phyloP scores from a whole-genome alignment of 2,113 vertebrate genomes.

The Stomatorhinus ivindoensis region DNA sequence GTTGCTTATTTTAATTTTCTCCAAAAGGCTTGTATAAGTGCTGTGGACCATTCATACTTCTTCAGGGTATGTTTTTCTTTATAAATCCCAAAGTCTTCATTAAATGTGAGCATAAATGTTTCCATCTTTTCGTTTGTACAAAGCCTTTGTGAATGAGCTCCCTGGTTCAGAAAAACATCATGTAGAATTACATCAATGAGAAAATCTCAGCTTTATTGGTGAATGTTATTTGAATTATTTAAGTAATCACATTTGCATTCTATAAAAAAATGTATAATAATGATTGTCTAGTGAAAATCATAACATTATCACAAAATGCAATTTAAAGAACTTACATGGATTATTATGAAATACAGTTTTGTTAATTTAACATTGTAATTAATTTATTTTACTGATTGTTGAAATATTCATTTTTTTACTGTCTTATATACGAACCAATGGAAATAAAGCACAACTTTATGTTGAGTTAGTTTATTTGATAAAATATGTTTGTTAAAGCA shows the following conservation, averaged over 20 bases:
- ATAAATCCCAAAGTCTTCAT: neutral
- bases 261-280: neutral
- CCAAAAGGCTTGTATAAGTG: too few species aligned
- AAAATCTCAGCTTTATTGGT: neutral
- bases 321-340: neutral
- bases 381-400: neutral
- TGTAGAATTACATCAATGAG: neutral
- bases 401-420: neutral
- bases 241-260: neutral
- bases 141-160: neutral
- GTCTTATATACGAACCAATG: neutral
- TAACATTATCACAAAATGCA: neutral
- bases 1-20: neutral
- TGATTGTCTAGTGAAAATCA: neutral
- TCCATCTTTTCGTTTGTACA: neutral
- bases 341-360: neutral
- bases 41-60: too few species aligned
- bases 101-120: neutral
- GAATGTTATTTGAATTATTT: neutral
- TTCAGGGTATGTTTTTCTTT: neutral
- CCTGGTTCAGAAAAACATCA: neutral
- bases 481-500: neutral
- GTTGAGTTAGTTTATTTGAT: neutral
- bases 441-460: neutral
- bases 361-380: neutral